These are phyloP conservation scores for Nycticorax nycticorax DNA, from an alignment of 2,113 vertebrate genomes.

Conservation along the genomic window DNA sequence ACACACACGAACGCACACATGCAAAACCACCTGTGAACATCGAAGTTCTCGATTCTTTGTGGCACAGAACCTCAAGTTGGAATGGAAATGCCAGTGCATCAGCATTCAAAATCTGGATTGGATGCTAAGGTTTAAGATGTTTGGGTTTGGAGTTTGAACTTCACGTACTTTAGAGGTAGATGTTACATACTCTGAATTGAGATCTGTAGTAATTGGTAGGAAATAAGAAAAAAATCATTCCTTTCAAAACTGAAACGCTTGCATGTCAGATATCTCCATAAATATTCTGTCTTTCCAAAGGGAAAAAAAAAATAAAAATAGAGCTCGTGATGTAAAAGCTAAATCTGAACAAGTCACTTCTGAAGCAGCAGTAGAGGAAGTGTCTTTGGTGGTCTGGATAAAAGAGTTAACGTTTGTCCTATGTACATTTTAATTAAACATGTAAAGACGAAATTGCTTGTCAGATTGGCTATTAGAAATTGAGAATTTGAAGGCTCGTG, in stretches of 20 bases:
- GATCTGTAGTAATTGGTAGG: neutral
- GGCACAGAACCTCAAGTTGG: neutral
- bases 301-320: neutral
- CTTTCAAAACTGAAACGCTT: constrained; percentile 9
- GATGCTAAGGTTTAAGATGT: neutral
- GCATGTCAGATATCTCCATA: neutral
- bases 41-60: neutral
- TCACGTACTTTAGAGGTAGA: neutral
- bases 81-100: neutral
- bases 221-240: constrained; percentile 26
- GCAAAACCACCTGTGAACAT: neutral
- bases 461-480: neutral
- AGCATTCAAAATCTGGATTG: neutral
- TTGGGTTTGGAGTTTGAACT: neutral
- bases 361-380: neutral
- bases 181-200: neutral
- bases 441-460: neutral
- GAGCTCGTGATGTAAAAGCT: neutral
- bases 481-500: neutral
- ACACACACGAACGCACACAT: neutral
- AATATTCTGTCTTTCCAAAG: neutral
- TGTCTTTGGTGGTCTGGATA: neutral
- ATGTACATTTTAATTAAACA: neutral
- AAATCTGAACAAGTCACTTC: neutral
- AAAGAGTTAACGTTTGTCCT: neutral